Evolutionary conservation across 1,140 invertebrate genomes (phyloP).

Genomic region (Oscheius sp.): DNA sequence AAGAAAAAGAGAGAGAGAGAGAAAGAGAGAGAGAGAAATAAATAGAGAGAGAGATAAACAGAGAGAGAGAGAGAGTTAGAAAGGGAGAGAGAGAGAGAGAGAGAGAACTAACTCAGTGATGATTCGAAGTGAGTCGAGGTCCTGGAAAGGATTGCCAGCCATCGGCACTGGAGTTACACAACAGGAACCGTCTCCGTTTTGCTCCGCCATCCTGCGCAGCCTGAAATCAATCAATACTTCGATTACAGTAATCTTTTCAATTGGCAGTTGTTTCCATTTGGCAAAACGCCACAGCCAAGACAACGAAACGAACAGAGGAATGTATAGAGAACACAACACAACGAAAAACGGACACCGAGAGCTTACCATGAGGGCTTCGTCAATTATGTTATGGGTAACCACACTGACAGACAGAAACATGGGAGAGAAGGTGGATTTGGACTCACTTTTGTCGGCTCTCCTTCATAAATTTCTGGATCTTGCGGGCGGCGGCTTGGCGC

Average conservation of each 20-base stretch:
- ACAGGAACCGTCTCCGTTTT: slow-evolving; percentile 24
- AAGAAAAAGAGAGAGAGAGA: too few species aligned
- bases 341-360: neutral
- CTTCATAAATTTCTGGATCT: slow-evolving; percentile 39
- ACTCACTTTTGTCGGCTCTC: slow-evolving; percentile 32
- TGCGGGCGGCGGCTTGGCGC: slow-evolving; percentile 33
- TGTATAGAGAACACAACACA: neutral
- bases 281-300: too few species aligned
- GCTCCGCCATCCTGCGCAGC: slow-evolving; percentile 25
- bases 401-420: neutral
- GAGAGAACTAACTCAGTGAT: slow-evolving; percentile 3
- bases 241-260: neutral
- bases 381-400: neutral
- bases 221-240: too few species aligned
- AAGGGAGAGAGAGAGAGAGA: too few species aligned
- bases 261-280: neutral
- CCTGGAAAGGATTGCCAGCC: neutral
- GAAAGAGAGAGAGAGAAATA: too few species aligned
- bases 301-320: neutral
- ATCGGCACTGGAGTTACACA: neutral
- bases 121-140: neutral
- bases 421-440: neutral
- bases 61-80: too few species aligned
- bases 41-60: too few species aligned
- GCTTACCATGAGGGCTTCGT: neutral